A percentile compares a stretch with the other conserved stretches of the same genome.
These are phyloP conservation scores for Pristionchus exspectatus DNA, from an alignment of 2,888 invertebrate species.

Conservation along the genomic window DNA sequence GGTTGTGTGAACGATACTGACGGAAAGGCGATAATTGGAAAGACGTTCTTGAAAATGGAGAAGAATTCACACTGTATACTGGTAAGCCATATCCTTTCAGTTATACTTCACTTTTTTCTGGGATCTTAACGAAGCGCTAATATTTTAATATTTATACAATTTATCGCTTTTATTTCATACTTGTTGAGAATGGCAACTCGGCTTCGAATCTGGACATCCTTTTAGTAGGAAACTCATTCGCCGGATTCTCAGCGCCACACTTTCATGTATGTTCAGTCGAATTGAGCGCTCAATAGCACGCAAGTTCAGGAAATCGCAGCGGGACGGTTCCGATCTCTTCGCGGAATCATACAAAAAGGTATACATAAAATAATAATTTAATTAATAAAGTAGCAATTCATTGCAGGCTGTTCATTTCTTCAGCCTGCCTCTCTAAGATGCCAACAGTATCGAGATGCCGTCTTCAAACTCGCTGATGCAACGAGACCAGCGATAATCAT, in stretches of 20 bases:
- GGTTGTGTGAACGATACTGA: conserved; percentile 25
- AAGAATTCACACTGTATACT: conserved; percentile 32
- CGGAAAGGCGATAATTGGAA: neutral
- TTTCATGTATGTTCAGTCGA: neutral
- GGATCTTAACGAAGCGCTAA: no score
- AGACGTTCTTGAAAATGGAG: conserved; percentile 15
- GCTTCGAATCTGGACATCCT: conserved; percentile 29
- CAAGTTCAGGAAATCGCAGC: neutral
- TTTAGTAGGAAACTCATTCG: conserved; percentile 9
- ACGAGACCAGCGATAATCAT: conserved; percentile 6
- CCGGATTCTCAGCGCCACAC: conserved; percentile 4
- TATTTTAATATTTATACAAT: no score
- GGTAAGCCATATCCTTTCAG: neutral
- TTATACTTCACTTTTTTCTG: neutral
- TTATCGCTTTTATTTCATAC: neutral
- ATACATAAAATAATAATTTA: neutral
- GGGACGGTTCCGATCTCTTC: neutral
- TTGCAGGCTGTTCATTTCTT: conserved; percentile 21
- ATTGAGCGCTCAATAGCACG: neutral
- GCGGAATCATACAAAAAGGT: conserved; percentile 41
- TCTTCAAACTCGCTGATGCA: conserved; percentile 3
- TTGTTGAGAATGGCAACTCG: neutral
- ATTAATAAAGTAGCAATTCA: neutral
- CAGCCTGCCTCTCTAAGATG: neutral
- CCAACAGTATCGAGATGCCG: conserved; percentile 14